Conservation (phyloP, 2,888 invertebrate genomes). For the Apantesis nais region DNA sequence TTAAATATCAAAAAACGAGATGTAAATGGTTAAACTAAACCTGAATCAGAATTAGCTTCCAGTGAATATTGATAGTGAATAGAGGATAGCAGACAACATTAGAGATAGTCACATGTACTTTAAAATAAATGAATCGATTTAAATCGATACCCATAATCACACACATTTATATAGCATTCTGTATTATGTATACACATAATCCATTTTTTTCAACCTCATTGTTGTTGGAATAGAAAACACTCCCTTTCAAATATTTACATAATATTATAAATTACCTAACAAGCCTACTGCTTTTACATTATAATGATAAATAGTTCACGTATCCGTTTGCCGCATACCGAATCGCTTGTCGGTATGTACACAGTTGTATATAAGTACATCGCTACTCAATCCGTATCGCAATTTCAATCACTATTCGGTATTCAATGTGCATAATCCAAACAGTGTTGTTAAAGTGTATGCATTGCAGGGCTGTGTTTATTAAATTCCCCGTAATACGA, state of each 20-base stretch:
- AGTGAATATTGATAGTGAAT: background rate
- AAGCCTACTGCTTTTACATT: slow-evolving; percentile 2
- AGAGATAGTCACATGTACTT: no score
- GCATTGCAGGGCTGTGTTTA: slow-evolving; percentile 67
- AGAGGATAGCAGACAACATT: background rate
- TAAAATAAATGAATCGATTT: no score
- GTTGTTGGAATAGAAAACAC: background rate
- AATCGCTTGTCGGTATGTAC: slow-evolving; percentile 27
- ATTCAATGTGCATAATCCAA: slow-evolving; percentile 63
- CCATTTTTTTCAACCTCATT: background rate
- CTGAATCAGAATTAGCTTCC: no score
- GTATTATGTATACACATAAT: no score
- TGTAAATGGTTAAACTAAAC: no score
- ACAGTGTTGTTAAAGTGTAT: slow-evolving; percentile 60
- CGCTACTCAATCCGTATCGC: slow-evolving; percentile 51
- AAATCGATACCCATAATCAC: no score
- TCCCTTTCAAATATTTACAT: background rate
- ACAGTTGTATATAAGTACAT: slow-evolving; percentile 24
- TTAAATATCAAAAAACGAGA: no score
- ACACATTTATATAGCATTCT: no score
- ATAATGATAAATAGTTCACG: slow-evolving; percentile 9
- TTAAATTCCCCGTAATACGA: slow-evolving; percentile 74
- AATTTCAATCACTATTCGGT: slow-evolving; percentile 67
- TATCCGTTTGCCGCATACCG: slow-evolving; percentile 13
- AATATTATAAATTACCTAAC: background rate